These are phyloP conservation scores for Drosophila cognata DNA, from an alignment of 2,888 invertebrate genomes.

Conservation along the genomic window DNA sequence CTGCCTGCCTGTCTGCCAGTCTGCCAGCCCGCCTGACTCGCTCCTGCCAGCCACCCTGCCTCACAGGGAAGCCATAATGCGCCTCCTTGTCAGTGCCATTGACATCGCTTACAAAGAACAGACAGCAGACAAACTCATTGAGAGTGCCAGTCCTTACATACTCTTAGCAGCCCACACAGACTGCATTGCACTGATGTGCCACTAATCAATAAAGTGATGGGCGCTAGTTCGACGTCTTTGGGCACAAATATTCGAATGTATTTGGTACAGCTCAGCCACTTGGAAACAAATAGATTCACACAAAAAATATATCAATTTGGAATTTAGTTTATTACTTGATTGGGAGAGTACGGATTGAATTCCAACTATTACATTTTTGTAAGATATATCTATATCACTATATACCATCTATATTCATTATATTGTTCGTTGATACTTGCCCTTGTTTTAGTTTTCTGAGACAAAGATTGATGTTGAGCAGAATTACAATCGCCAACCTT, in stretches of 20 bases:
- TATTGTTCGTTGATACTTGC: background rate
- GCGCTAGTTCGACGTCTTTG: conserved; percentile 1
- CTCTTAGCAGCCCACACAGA: conserved; percentile 25
- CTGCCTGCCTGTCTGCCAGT: background rate
- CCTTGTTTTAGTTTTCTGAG: background rate
- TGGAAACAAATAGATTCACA: background rate
- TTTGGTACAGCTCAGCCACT: background rate
- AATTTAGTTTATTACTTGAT: background rate
- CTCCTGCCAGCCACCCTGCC: background rate
- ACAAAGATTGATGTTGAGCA: background rate
- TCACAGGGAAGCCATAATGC: conserved; percentile 59
- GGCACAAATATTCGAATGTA: background rate
- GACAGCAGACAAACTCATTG: conserved; percentile 51
- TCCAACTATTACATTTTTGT: background rate
- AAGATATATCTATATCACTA: background rate
- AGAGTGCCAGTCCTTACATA: conserved; percentile 38
- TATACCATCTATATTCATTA: background rate
- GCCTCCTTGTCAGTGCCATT: conserved; percentile 50
- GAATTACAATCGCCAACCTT: background rate
- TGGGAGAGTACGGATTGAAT: background rate
- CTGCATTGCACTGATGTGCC: conserved; percentile 40
- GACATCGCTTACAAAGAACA: conserved; percentile 55
- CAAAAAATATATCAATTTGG: background rate
- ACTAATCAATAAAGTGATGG: conserved; percentile 44
- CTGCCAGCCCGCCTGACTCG: background rate